These are phyloP conservation scores for Heliocidaris erythrogramma DNA, from an alignment of 35 echinoderm and acorn worm species.

Conservation along the genomic window DNA sequence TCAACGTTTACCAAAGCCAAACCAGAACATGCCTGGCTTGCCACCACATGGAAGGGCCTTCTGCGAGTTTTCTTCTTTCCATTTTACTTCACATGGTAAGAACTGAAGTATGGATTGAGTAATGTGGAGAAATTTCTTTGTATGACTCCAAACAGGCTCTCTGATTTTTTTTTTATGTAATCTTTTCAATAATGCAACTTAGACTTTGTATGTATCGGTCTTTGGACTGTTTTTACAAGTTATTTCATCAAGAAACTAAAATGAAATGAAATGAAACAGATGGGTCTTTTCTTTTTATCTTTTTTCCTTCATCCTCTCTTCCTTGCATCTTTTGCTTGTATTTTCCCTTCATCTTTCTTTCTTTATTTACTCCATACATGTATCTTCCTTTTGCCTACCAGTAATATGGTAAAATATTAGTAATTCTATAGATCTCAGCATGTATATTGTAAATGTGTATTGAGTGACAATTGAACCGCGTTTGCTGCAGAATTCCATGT, in stretches of 20 bases:
- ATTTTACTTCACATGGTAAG: conserved; percentile 88
- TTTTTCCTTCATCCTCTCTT: not conserved
- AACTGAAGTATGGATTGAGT: not conserved
- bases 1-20: conserved; percentile 98
- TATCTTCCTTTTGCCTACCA: too few species aligned
- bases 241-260: not conserved
- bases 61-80: conserved; percentile 81
- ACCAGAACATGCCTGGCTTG: conserved; percentile 86
- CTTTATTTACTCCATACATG: not conserved
- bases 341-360: not conserved
- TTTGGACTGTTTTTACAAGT: too few species aligned
- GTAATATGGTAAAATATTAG: too few species aligned
- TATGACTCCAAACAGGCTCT: too few species aligned
- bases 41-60: conserved; percentile 82
- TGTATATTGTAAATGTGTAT: too few species aligned
- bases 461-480: too few species aligned
- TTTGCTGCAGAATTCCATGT: too few species aligned
- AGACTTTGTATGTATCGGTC: too few species aligned
- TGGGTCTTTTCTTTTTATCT: not conserved
- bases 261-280: not conserved
- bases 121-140: too few species aligned
- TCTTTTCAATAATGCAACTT: too few species aligned
- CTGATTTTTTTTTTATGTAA: too few species aligned
- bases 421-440: too few species aligned
- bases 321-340: not conserved